These are phyloP conservation scores for Heterotilapia buettikoferi DNA, from an alignment of 2,113 vertebrate genomes.

Conservation along the genomic window DNA sequence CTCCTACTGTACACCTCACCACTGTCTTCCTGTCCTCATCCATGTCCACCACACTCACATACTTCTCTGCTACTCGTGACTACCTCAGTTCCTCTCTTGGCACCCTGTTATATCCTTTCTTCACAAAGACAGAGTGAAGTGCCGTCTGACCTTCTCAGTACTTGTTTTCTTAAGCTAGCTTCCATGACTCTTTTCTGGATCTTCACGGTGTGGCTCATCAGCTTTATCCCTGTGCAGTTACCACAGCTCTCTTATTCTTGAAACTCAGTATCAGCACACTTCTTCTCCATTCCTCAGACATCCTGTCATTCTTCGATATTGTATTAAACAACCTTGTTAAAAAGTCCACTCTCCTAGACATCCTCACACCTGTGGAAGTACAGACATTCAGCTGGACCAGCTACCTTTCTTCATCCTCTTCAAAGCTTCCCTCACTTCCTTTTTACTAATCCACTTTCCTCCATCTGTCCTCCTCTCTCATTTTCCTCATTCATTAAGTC, in stretches of 20 bases:
- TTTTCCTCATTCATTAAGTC: neutral
- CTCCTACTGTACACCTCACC: neutral
- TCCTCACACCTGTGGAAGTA: neutral
- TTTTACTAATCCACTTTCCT: neutral
- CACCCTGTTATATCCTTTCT: neutral
- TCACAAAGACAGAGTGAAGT: neutral
- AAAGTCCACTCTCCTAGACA: neutral
- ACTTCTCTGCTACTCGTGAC: neutral
- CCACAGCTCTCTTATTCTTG: neutral
- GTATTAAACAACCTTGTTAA: neutral
- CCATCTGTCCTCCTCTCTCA: neutral
- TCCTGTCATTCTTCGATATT: neutral
- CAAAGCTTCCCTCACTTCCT: neutral
- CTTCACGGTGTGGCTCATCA: accelerated
- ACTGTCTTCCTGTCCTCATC: neutral
- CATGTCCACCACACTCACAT: accelerated
- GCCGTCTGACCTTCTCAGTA: neutral
- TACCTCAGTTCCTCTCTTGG: neutral
- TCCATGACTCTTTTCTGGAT: accelerated
- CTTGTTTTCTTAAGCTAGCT: neutral
- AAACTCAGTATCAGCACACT: accelerated
- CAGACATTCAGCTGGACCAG: neutral
- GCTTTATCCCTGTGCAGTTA: neutral
- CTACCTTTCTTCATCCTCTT: neutral
- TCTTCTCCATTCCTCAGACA: neutral